Percentiles rank a stretch among this genome's conserved stretches.
Evolutionary conservation across 2,797 vertebrate genomes (phyloP).

Genomic region (Brachyalestes nurse): DNA sequence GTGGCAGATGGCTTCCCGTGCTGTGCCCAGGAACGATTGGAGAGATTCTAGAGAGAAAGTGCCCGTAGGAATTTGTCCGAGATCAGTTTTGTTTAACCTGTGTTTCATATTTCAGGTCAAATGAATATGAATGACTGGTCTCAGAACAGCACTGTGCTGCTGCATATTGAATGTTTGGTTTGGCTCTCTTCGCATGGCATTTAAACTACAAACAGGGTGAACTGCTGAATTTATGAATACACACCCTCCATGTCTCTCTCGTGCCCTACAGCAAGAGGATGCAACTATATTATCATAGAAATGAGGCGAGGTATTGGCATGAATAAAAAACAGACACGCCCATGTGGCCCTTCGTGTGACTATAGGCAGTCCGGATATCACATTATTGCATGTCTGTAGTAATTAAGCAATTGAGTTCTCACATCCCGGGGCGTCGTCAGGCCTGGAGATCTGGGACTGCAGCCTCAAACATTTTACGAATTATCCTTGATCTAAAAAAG

Average conservation of each 20-base stretch:
- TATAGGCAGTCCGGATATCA: background rate
- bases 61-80: background rate
- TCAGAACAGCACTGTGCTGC: background rate
- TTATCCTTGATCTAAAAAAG: no score
- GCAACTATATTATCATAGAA: background rate
- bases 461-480: no score
- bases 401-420: background rate
- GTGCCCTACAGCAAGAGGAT: background rate
- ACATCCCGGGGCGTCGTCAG: no score
- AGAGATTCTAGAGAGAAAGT: slow-evolving; percentile 5
- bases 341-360: background rate
- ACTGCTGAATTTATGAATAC: background rate
- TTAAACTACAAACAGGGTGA: background rate
- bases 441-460: no score
- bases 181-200: background rate
- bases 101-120: background rate
- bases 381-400: background rate
- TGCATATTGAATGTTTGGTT: background rate
- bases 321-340: background rate
- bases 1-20: slow-evolving; percentile 54
- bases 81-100: slow-evolving; percentile 4
- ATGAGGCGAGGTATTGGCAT: background rate
- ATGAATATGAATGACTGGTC: background rate
- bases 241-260: background rate
- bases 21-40: slow-evolving; percentile 29